Evolutionary conservation across 1,140 invertebrate genomes (phyloP), one percentile per base, ranked within the genome.

Genomic region (Bombus fervidus): DNA sequence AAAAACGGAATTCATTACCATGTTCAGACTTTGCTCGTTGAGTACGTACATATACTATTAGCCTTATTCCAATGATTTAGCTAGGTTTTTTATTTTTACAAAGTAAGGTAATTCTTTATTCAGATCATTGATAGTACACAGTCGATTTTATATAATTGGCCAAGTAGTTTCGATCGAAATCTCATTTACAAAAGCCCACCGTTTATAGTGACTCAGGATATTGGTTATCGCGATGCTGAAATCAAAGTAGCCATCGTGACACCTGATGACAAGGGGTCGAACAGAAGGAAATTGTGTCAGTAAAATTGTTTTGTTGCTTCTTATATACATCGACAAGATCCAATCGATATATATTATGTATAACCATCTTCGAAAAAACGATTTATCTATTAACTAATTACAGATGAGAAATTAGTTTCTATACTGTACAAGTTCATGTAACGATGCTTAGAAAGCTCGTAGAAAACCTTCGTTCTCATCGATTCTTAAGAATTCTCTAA

Each of bases 191-290:
- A 78, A 86, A 85, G 72, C 69, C 83, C 43, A 77, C 75, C 90
- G 91, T 93, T 89, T 89, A 90, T 80, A 77, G 87, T 94, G 93
- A 94, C 93, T 94, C 90, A 92, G 91, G 92, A 91, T 92, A 93
- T 93, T 92, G 91, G 86, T 90, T 92, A 93, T 93, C 92, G 87
- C 90, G 83, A 87, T 83, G 72, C 62, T 86, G 77, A 83, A 87
- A 88, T 87, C 86, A 88, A 87, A 80, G 74, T 78, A 47, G 41
- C 81, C 72, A 78, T 74, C 86, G 83, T 47, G 77, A 62, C 76
- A 83, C 62, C 77, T 31, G 79, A 82, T 81, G 85, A 87, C 82
- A 81, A 57, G 83, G 76, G 88, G 41, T 53, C 73, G 83, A 79
- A 72, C 68, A 57, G 47, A 64, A 64, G 77, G 53, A 77, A 90